Evolutionary conservation across 2,113 vertebrate species (phyloP).

Genomic region (Eulacestoma nigropectus): DNA sequence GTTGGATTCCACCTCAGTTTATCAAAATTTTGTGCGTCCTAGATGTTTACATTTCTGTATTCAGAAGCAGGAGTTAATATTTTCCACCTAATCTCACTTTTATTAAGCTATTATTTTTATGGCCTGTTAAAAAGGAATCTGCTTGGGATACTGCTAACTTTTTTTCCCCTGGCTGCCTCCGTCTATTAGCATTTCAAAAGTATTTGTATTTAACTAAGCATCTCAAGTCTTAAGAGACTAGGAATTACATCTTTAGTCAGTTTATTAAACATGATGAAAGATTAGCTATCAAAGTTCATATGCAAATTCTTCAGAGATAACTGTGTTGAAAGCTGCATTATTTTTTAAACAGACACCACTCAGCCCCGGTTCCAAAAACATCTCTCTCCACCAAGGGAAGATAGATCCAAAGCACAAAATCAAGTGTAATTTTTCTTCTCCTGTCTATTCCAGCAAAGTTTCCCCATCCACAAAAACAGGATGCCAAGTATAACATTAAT

Average conservation of each 20-base stretch:
- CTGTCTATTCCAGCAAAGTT: conserved; percentile 15
- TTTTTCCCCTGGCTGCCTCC: conserved; percentile 44
- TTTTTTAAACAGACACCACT: conserved; percentile 52
- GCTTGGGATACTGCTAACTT: conserved; percentile 62
- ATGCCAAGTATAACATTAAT: conserved; percentile 26
- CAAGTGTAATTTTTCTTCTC: neutral
- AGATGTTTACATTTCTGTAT: conserved; percentile 74
- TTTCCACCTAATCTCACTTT: conserved; percentile 71
- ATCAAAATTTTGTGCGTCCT: conserved; percentile 79
- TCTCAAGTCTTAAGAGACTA: conserved; percentile 67
- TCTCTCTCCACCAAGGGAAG: neutral
- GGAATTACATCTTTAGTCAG: conserved; percentile 75
- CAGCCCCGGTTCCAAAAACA: conserved; percentile 34
- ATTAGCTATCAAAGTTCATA: conserved; percentile 70
- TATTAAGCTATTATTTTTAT: conserved; percentile 65
- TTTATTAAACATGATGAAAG: conserved; percentile 78
- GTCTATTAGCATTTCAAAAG: conserved; percentile 75
- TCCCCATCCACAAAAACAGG: neutral
- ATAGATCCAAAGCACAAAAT: conserved; percentile 47
- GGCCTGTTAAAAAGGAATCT: conserved; percentile 56
- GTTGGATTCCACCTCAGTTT: conserved; percentile 87
- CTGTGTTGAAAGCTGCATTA: conserved; percentile 55
- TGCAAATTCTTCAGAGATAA: conserved; percentile 65
- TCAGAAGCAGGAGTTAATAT: conserved; percentile 69
- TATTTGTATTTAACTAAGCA: conserved; percentile 69